Evolutionary conservation across 2,797 vertebrate genomes (phyloP), one percentile per base, ranked within the genome.

Genomic region (Australoheros facetus): DNA sequence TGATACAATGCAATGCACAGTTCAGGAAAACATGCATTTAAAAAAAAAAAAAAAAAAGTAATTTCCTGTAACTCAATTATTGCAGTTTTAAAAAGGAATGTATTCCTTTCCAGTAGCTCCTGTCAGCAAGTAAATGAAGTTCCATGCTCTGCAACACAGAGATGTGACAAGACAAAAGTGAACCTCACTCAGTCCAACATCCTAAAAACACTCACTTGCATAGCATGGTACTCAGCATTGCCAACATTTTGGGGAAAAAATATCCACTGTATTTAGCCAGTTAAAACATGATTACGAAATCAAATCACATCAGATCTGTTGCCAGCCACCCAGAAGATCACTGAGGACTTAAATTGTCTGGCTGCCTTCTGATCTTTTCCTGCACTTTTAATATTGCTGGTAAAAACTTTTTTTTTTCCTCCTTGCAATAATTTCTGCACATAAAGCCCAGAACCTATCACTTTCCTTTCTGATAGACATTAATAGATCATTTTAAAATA

Each of bases 231-330:
- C 51, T 71, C 17, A 32, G 26, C 37, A 17, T 32, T 80, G 56
- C 48, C 75, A 85, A 16, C 56, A 23, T 73, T 75, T 83, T 17
- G 55, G 57, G n/a, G 80, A 73, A 69, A 23, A 69, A 28, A 34
- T 19, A 30, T 53, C 17, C 13, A 56, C 56, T 71, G 8, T 60
- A 28, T 62, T 83, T 58, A 42, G 60, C 54, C 54, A 73, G 71
- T 37, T 79, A 54, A 79, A 78, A 80, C 53, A 64, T 80, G 59
- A 77, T 62, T 55, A 72, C 75, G 73, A 64, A 74, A 62, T 85
- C 57, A 79, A 69, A 58, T 73, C 53, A 48, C 71, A 56, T 73
- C 32, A 80, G 58, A 80, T 85, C 30, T 75, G 39, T 60, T 81
- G 57, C 81, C 82, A 80, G 73, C 83, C 45, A 19, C 70, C 79